Evolutionary conservation across 2,888 invertebrate species (phyloP).

Genomic region (Tolmerus cingulatus): DNA sequence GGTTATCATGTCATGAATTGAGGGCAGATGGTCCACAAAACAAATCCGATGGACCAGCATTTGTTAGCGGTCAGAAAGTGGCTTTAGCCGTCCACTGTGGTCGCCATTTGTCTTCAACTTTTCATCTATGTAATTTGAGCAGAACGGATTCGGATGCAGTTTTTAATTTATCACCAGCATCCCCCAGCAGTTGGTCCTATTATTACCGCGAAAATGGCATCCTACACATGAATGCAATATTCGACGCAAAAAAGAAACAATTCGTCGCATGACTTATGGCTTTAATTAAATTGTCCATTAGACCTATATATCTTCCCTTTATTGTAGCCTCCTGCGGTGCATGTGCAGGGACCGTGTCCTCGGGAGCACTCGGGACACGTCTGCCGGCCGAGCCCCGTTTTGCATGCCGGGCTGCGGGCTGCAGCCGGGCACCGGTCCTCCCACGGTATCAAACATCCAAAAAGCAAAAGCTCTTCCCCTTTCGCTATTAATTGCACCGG

Average conservation of each 20-base stretch:
- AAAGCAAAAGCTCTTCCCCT: background rate
- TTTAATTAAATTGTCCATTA: slow-evolving; percentile 44
- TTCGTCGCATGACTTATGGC: slow-evolving; percentile 35
- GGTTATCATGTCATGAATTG: background rate
- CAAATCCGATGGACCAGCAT: background rate
- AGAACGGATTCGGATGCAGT: slow-evolving; percentile 6
- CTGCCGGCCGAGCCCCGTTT: background rate
- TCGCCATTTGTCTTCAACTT: slow-evolving; percentile 10
- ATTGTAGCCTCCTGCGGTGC: slow-evolving; percentile 2
- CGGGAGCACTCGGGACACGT: background rate
- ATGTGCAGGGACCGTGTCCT: background rate
- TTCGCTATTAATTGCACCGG: slow-evolving; percentile 5
- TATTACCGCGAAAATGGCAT: slow-evolving; percentile 26
- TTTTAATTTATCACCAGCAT: background rate
- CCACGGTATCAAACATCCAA: background rate
- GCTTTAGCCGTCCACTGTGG: background rate
- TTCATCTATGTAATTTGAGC: slow-evolving; percentile 13
- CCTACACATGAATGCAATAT: slow-evolving; percentile 35
- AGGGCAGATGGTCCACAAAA: background rate
- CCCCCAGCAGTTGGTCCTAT: slow-evolving; percentile 15
- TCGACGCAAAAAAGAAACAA: slow-evolving; percentile 31
- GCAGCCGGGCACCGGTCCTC: background rate
- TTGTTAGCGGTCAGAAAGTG: background rate
- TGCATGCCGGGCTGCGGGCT: background rate
- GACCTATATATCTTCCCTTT: slow-evolving; percentile 22